phyloP scores from a whole-genome alignment of 2,888 invertebrate species.

The Xestia xanthographa region DNA sequence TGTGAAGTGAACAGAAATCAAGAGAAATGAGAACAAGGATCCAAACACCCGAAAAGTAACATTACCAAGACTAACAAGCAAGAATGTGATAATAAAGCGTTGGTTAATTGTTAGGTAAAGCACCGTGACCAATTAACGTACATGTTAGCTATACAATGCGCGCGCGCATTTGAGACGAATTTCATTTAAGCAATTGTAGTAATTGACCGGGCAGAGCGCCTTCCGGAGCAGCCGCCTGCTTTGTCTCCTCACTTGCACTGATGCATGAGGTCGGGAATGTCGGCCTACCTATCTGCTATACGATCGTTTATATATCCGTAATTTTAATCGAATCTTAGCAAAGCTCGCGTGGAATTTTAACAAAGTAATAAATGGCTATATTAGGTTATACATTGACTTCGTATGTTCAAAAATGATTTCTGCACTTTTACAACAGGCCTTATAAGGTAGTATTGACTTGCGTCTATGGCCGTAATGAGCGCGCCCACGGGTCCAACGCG shows the following conservation, averaged over 20 bases:
- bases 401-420: conserved; percentile 59
- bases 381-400: conserved; percentile 63
- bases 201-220: conserved; percentile 85
- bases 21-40: conserved; percentile 57
- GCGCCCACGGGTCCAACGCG: conserved; percentile 82
- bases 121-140: conserved; percentile 89
- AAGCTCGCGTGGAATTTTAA: conserved; percentile 47
- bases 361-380: conserved; percentile 50
- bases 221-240: conserved; percentile 83
- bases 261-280: conserved; percentile 68
- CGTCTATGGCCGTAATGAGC: conserved; percentile 69
- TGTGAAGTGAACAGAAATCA: conserved; percentile 27
- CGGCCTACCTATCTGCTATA: conserved; percentile 44
- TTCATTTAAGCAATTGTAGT: conserved; percentile 89
- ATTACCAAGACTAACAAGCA: conserved; percentile 68
- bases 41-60: conserved; percentile 56
- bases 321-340: conserved; percentile 33
- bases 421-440: conserved; percentile 70
- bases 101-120: conserved; percentile 86
- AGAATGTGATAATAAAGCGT: conserved; percentile 76
- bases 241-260: conserved; percentile 77
- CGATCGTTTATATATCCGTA: conserved; percentile 43
- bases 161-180: conserved; percentile 84
- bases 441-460: conserved; percentile 82
- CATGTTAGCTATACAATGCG: conserved; percentile 76